phyloP scores from a whole-genome alignment of 2,797 vertebrate species.

The Sebastes steindachneri region DNA sequence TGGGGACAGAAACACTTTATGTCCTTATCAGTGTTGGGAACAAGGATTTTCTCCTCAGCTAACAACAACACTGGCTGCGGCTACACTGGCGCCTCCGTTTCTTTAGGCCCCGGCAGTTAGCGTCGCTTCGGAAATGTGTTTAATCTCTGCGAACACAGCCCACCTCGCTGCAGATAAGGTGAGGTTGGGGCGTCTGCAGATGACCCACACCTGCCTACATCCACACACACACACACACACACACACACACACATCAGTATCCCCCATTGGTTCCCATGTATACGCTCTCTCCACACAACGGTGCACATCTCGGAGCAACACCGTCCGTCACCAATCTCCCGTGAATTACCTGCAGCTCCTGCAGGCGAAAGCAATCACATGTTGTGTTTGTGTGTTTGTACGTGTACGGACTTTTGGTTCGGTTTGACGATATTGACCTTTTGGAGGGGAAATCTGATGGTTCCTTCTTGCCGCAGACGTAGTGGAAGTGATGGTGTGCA shows the following conservation, averaged over 20 bases:
- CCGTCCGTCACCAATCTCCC: constrained; percentile 40
- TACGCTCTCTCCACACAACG: constrained; percentile 50
- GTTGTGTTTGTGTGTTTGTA: constrained; percentile 45
- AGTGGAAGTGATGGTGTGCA: background rate
- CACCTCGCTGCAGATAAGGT: constrained; percentile 70
- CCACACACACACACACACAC: constrained; percentile 2
- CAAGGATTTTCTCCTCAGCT: constrained; percentile 81
- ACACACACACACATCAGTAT: constrained; percentile 2
- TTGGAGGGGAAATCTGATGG: constrained; percentile 6
- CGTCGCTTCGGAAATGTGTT: constrained; percentile 60
- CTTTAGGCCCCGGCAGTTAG: constrained; percentile 65
- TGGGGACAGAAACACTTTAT: constrained; percentile 80
- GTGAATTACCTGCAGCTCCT: constrained; percentile 50
- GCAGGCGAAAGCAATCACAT: constrained; percentile 50
- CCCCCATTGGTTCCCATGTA: constrained; percentile 30
- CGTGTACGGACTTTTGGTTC: constrained; percentile 5
- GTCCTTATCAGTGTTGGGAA: constrained; percentile 82
- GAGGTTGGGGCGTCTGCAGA: constrained; percentile 56
- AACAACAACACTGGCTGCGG: constrained; percentile 75
- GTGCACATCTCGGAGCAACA: constrained; percentile 50
- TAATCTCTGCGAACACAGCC: constrained; percentile 75
- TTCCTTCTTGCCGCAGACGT: background rate
- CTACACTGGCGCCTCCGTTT: constrained; percentile 60
- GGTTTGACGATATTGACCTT: constrained; percentile 19
- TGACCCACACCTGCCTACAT: constrained; percentile 50